phyloP scores from a whole-genome alignment of 35 echinoderm and acorn worm genomes.

The Apostichopus japonicus region DNA sequence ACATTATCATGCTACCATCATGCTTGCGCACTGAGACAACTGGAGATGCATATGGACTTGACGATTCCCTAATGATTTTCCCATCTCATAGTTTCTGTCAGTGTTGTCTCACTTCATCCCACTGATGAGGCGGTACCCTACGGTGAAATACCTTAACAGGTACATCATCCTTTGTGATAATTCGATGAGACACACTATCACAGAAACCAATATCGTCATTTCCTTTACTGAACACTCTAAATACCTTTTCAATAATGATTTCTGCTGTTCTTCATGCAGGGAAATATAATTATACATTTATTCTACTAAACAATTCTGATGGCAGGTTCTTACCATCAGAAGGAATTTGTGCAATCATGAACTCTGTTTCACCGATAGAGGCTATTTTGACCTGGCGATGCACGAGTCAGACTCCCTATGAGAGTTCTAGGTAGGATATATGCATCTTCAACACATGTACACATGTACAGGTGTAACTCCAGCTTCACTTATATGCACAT shows the following conservation, averaged over 20 bases:
- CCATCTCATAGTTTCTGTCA: neutral
- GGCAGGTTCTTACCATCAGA: neutral
- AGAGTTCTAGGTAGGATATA: neutral
- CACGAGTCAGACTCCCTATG: neutral
- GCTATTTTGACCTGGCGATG: no score
- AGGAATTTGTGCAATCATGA: no score
- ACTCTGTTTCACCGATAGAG: no score
- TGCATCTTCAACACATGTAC: neutral
- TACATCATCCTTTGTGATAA: neutral
- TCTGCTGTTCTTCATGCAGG: no score
- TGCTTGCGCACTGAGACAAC: slow-evolving; percentile 52
- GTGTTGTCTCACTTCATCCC: neutral
- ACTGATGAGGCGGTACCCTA: neutral
- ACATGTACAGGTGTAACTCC: neutral
- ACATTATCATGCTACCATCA: slow-evolving; percentile 43
- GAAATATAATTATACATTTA: neutral
- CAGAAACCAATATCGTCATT: neutral
- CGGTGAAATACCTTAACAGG: neutral
- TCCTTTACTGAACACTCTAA: neutral
- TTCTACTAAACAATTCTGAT: no score
- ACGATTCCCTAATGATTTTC: neutral
- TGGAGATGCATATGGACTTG: slow-evolving; percentile 49
- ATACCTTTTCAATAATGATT: neutral
- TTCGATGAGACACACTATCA: neutral
- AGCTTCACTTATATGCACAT: neutral